phyloP scores from a whole-genome alignment of 2,113 vertebrate genomes.

The Aythya baeri region DNA sequence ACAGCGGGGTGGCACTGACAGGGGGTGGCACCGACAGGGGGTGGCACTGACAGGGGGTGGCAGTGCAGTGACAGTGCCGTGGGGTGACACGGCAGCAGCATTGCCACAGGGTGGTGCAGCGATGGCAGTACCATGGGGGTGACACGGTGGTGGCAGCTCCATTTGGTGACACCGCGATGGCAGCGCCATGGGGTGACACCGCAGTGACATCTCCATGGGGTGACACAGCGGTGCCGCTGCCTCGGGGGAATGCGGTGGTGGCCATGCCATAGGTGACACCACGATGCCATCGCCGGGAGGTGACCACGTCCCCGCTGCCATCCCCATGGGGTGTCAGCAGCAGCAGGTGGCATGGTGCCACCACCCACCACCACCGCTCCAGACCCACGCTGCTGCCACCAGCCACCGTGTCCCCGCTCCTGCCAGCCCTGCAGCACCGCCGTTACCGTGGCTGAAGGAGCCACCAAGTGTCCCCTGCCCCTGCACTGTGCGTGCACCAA shows the following conservation, averaged over 20 bases:
- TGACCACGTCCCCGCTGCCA: background rate
- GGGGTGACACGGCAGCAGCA: too few species aligned
- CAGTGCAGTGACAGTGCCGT: too few species aligned
- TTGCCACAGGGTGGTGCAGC: too few species aligned
- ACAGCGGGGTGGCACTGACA: too few species aligned
- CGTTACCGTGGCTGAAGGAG: background rate
- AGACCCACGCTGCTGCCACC: accelerated
- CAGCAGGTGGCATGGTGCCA: background rate
- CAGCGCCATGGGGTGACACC: background rate
- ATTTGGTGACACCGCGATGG: too few species aligned
- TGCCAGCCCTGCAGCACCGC: background rate
- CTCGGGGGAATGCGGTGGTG: accelerated
- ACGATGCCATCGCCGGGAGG: accelerated
- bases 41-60: too few species aligned
- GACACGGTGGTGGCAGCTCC: too few species aligned
- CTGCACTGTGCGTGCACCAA: background rate
- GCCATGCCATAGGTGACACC: background rate
- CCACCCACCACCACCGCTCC: too few species aligned
- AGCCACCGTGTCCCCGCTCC: background rate
- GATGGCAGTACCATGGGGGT: too few species aligned
- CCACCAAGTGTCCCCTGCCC: background rate
- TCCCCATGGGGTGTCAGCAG: background rate
- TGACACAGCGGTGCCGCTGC: background rate
- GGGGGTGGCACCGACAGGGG: too few species aligned
- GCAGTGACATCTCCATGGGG: too few species aligned